Base-by-base conservation (phyloP, 2,888 invertebrate genomes). In the Scrobipalpa atriplicella region DNA sequence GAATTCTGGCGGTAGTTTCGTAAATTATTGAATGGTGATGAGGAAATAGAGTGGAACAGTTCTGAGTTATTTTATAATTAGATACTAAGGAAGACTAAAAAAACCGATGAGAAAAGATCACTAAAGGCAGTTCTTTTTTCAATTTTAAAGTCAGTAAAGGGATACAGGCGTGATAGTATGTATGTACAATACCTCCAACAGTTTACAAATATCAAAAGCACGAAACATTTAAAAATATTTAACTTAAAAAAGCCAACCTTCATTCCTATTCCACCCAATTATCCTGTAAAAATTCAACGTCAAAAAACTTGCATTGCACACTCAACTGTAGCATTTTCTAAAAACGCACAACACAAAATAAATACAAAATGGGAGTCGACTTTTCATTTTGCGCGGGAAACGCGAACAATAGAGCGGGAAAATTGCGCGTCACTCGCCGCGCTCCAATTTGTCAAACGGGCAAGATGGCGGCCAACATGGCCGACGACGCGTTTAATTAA, bases 401-500 rank as follows among this genome's bases (percentile, higher is more conserved):
- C 86, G 87, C 88, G 90, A 90, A 92, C 92, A 92, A 92, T 90
- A 83, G 89, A n/a, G 88, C 86, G 90, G 90, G 89, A 90, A 92
- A 92, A 92, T 92, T 92, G 91, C 92, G 91, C 92, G 92, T 92
- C 92, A 92, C 90, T 90, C 90, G 58, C 86, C 83, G 84, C 89
- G 86, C 89, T 90, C 89, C 92, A 92, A 92, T 92, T 92, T 92
- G 92, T 92, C 92, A 92, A 92, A 90, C 89, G 89, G 83, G 84
- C 89, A 90, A 91, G 90, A 92, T 91, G 92, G 91, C 90, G 86
- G 79, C 72, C 54, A 54, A 52, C 38, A 54, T 54, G 72, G 66
- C 79, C 75, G 73, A 86, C 84, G 75, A 83, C 43, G 82, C 82
- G 86, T 90, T 90, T 91, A 91, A 92, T 91, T 90, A 92, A 92